These are phyloP conservation scores for Hirundichthys speculiger DNA, from an alignment of 2,113 vertebrate species.

Conservation along the genomic window DNA sequence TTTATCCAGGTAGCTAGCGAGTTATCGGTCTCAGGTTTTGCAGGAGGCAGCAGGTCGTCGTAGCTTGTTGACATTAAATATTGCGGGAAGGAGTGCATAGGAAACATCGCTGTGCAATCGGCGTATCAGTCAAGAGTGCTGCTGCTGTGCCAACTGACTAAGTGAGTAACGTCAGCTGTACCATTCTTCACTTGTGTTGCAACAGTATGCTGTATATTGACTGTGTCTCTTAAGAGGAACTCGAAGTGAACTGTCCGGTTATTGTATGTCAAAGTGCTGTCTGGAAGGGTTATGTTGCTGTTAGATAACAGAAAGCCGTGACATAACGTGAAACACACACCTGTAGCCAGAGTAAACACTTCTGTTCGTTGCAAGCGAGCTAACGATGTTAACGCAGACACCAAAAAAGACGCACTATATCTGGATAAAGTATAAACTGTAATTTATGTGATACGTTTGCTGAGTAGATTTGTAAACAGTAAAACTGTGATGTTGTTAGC, in stretches of 20 bases:
- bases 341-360: constrained; percentile 65
- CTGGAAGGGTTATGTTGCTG: neutral
- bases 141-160: constrained; percentile 55
- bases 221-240: neutral
- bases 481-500: neutral
- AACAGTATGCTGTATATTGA: constrained; percentile 3
- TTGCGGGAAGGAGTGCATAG: constrained; percentile 34
- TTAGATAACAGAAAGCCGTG: constrained; percentile 24
- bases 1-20: constrained; percentile 54
- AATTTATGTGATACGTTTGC: neutral
- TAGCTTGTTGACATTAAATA: constrained; percentile 33
- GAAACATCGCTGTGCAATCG: constrained; percentile 41
- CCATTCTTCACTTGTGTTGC: constrained; percentile 10
- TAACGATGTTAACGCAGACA: neutral
- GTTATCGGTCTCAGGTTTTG: constrained; percentile 35
- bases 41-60: constrained; percentile 27
- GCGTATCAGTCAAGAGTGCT: constrained; percentile 46
- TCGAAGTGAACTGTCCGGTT: neutral
- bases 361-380: constrained; percentile 10
- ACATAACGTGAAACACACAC: constrained; percentile 54
- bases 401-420: neutral
- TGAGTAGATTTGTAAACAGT: no score
- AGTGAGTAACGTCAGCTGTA: constrained; percentile 61
- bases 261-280: neutral
- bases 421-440: neutral